Percentiles rank a stretch among this genome's conserved stretches.
These are phyloP conservation scores for Aselliscus stoliczkanus DNA, from an alignment of 2,797 vertebrate species.

Conservation along the genomic window DNA sequence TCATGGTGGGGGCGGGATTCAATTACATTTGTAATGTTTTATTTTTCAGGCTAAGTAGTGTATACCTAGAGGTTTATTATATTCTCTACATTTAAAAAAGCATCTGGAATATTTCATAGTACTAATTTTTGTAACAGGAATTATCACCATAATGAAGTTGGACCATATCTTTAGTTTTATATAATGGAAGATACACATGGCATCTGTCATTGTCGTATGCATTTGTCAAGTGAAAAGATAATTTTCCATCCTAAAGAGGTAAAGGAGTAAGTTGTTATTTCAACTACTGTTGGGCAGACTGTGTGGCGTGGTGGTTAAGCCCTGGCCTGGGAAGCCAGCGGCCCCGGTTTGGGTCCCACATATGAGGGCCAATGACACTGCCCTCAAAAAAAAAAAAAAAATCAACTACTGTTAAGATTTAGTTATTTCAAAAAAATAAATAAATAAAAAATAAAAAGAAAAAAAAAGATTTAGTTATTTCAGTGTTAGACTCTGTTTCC, in stretches of 20 bases:
- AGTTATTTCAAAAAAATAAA: not conserved
- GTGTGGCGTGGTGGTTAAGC: too few relatives aligned
- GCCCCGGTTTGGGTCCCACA: too few relatives aligned
- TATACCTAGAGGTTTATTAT: not conserved
- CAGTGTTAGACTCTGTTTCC: not conserved
- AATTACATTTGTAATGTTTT: not conserved
- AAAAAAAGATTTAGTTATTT: not conserved
- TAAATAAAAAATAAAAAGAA: too few relatives aligned
- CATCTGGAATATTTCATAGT: not conserved
- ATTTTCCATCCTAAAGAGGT: not conserved
- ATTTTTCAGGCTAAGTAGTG: not conserved
- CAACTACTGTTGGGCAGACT: not conserved
- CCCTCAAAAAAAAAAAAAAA: not conserved
- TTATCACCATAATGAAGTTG: not conserved
- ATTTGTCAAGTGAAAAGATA: not conserved
- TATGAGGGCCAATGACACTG: too few relatives aligned
- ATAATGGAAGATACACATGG: not conserved
- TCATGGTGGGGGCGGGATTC: not conserved
- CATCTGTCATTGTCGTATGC: not conserved
- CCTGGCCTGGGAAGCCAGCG: too few relatives aligned
- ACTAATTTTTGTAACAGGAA: constrained; percentile 26
- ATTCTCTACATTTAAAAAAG: not conserved
- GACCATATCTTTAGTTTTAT: not conserved
- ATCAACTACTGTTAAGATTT: too few relatives aligned
- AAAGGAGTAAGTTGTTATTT: not conserved